Evolutionary conservation across 2,113 vertebrate genomes (phyloP), one percentile per base, ranked within the genome.

Genomic region (Silurus meridionalis): DNA sequence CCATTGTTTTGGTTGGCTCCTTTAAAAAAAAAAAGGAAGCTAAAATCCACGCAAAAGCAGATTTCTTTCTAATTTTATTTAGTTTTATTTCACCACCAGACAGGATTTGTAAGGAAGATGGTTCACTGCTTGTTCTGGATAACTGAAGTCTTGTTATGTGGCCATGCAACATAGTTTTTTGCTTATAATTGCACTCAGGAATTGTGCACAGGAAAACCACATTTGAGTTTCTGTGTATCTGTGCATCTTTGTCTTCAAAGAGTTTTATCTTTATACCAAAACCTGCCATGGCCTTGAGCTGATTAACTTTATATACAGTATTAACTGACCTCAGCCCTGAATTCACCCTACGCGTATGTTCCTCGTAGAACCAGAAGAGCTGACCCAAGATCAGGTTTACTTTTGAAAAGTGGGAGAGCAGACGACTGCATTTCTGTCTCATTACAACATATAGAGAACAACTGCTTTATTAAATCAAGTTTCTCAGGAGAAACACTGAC

Each of bases 401-500:
- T 84, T 75, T 63, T 55, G 23, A 63, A 63, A n/a, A n/a, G 0
- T 48, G 64, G 19, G 11, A 64, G 46, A 46, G n/a, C n/a, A 37
- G 60, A 79, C 48, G 14, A 19, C 61, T n/a, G n/a, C 19, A 63
- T 58, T 55, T 79, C 52, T 5, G 61, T 80, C 75, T 89, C 83
- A 69, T 84, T 74, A 80, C 63, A 88, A 80, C 58, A 86, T 57
- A 71, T 50, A 74, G 78, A 83, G 58, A 77, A 25, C 72, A 10
- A 57, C 77, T 74, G 58, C 83, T 69, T 86, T 83, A 48, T 84
- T 86, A 71, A 86, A 84, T 77, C 60, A 83, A 81, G 77, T 52
- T 80, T 86, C 82, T 89, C 85, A 67, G 77, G 58, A 84, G 67
- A 50, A 89, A 46, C n/a, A 82, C 79, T n/a, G 74, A 86, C 63